Evolutionary conservation across 1,140 invertebrate genomes (phyloP).

Genomic region (Drosophila jambulina): DNA sequence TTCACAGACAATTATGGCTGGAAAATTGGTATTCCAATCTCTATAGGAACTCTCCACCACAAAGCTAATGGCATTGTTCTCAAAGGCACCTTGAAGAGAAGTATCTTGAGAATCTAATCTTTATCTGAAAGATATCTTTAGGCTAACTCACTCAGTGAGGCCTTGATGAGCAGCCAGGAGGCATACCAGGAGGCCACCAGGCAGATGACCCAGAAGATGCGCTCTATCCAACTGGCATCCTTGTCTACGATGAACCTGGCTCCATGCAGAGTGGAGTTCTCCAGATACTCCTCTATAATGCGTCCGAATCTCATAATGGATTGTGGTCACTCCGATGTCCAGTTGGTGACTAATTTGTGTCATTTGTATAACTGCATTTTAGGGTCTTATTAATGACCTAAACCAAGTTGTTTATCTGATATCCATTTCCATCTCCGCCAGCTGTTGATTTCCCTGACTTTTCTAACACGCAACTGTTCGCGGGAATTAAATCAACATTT

Average conservation of each 20-base stretch:
- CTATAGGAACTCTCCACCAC: slow-evolving; percentile 90
- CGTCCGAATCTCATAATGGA: slow-evolving; percentile 47
- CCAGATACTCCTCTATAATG: slow-evolving; percentile 80
- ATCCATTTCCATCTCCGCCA: slow-evolving; percentile 40
- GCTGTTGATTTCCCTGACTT: slow-evolving; percentile 47
- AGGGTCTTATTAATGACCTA: background rate
- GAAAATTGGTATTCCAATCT: slow-evolving; percentile 90
- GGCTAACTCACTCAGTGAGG: slow-evolving; percentile 85
- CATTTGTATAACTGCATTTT: background rate
- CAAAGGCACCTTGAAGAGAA: slow-evolving; percentile 73
- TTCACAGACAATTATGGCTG: slow-evolving; percentile 88
- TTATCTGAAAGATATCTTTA: fast-evolving
- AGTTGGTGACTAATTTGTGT: slow-evolving; percentile 3
- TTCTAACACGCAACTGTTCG: slow-evolving; percentile 26
- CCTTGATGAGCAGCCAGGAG: slow-evolving; percentile 87
- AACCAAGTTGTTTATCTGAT: background rate
- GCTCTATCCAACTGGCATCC: slow-evolving; percentile 86
- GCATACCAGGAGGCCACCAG: slow-evolving; percentile 88
- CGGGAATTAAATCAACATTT: slow-evolving; percentile 40
- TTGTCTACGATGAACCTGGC: slow-evolving; percentile 86
- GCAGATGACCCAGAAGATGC: slow-evolving; percentile 88
- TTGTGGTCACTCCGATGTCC: background rate
- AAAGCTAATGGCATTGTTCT: slow-evolving; percentile 88
- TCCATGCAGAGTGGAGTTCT: slow-evolving; percentile 86
- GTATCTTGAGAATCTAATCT: background rate